Evolutionary conservation across 2,888 invertebrate species (phyloP).

Genomic region (Diadromus collaris): DNA sequence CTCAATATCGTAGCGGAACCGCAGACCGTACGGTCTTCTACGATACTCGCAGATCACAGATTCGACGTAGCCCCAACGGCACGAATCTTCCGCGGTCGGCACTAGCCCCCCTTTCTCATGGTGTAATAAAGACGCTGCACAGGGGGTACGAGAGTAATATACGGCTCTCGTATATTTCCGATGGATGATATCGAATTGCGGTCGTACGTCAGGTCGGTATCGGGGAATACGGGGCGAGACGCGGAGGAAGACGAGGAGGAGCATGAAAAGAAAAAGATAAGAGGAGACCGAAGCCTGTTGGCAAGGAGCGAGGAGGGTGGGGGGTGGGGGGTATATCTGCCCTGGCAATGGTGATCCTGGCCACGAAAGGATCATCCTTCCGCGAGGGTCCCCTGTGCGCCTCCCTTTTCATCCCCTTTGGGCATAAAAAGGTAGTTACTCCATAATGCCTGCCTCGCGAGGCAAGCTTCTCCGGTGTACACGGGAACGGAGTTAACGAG

Average conservation of each 20-base stretch:
- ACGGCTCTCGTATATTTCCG: constrained; percentile 59
- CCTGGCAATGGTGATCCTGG: constrained; percentile 57
- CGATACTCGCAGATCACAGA: constrained; percentile 51
- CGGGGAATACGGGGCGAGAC: constrained; percentile 20
- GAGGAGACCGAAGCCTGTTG: constrained; percentile 30
- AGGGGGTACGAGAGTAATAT: constrained; percentile 51
- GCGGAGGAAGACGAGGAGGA: constrained; percentile 13
- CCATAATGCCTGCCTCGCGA: constrained; percentile 54
- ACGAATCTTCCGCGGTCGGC: constrained; percentile 31
- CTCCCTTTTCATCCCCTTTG: constrained; percentile 62
- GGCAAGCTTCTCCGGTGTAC: constrained; percentile 46
- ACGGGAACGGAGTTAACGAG: constrained; percentile 57
- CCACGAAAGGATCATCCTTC: constrained; percentile 58
- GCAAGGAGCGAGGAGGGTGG: constrained; percentile 32
- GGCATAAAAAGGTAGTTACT: constrained; percentile 63
- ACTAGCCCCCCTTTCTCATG: constrained; percentile 38
- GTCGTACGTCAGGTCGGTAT: constrained; percentile 57
- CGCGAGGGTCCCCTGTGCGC: constrained; percentile 45
- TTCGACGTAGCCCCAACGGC: constrained; percentile 40
- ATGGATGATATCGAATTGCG: constrained; percentile 60
- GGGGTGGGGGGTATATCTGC: constrained; percentile 53
- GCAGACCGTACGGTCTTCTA: constrained; percentile 34
- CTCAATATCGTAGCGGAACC: constrained; percentile 35
- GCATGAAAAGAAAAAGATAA: constrained; percentile 32
- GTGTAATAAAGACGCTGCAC: constrained; percentile 51